A percentile compares a stretch with the other conserved stretches of the same genome.
These are phyloP conservation scores for Pterostichus niger DNA, from an alignment of 2,888 invertebrate genomes.

Conservation along the genomic window DNA sequence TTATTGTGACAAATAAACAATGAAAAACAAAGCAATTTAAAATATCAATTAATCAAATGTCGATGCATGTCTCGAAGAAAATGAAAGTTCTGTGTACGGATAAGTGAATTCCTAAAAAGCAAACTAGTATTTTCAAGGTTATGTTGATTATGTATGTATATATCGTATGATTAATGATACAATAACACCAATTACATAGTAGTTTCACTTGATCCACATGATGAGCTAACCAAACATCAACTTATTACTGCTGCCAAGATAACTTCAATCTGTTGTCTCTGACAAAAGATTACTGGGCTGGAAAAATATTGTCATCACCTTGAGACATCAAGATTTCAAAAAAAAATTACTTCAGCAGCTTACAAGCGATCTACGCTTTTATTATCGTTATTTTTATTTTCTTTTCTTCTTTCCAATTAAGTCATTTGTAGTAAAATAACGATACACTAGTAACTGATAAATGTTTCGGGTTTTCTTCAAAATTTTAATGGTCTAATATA, in stretches of 20 bases:
- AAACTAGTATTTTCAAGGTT: constrained; percentile 32
- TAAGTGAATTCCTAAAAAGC: constrained; percentile 31
- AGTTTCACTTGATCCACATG: constrained; percentile 44
- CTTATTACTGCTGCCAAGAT: constrained; percentile 35
- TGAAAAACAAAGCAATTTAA: constrained; percentile 41
- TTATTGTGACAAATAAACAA: constrained; percentile 10
- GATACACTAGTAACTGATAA: no score
- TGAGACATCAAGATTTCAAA: constrained; percentile 30
- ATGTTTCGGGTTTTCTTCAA: no score
- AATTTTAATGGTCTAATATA: no score
- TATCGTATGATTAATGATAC: constrained; percentile 55
- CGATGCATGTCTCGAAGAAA: constrained; percentile 1
- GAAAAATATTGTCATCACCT: constrained; percentile 50
- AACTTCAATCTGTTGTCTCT: constrained; percentile 1
- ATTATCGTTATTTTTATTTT: not conserved
- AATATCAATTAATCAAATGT: constrained; percentile 43
- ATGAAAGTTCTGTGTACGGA: constrained; percentile 41
- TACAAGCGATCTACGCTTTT: not conserved
- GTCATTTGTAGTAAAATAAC: no score
- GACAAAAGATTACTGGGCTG: constrained; percentile 1
- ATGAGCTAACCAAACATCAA: constrained; percentile 33
- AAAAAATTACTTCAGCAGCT: not conserved
- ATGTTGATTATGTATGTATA: constrained; percentile 51
- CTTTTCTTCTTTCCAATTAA: no score
- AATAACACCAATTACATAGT: constrained; percentile 56